Base-by-base conservation (phyloP, 1,140 invertebrate genomes). In the Holotrichia oblita region DNA sequence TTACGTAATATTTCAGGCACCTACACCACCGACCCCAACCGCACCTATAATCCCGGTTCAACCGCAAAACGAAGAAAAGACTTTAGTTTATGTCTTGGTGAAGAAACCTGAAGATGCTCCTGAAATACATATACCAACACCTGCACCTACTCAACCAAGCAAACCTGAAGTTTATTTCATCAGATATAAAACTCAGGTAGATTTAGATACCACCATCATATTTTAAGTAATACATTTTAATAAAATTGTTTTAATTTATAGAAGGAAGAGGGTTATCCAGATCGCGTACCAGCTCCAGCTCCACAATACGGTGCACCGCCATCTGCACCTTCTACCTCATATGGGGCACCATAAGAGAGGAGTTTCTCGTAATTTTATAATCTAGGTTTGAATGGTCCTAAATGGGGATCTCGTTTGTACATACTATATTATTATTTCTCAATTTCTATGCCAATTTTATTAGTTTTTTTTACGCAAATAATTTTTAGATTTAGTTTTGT, bases 151-250 rank as follows among this genome's bases (percentile, higher is more conserved):
- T 12, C 93, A 94, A 82, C 94, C 94, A 22, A 92, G 92, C 88
- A 95, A 95, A 87, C 93, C 93, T 1, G 93, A 95, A 87, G 94
- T 95, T 24, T 95, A 94, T 89, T 95, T 95, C 89, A 95, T 95
- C 87, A 91, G 93, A 86, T 95, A 95, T 88, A 95, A 95, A 87
- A 94, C 93, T 73, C 93, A 94, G 91, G 92, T 93, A 83, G 75
- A 12, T n/a, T n/a, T 44, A 24, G 14, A 64, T 40, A 24, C 14
- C 6, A 12, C 27, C 2, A 34, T 34, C 1, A 34, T 34, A 2
- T 4, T 34, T 4, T 34, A 4, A 2, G 27, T 1, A 34, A 34
- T 34, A 34, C 4, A 34, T 34, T 34, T 34, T 34, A 34, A 59
- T 40, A n/a, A 73, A 22, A 48, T 76, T 78, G 61, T 40, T 78